These are phyloP conservation scores for Aplysina aerophoba DNA, from an alignment of 37 sponge, comb jelly and placozoan genomes.

Conservation along the genomic window DNA sequence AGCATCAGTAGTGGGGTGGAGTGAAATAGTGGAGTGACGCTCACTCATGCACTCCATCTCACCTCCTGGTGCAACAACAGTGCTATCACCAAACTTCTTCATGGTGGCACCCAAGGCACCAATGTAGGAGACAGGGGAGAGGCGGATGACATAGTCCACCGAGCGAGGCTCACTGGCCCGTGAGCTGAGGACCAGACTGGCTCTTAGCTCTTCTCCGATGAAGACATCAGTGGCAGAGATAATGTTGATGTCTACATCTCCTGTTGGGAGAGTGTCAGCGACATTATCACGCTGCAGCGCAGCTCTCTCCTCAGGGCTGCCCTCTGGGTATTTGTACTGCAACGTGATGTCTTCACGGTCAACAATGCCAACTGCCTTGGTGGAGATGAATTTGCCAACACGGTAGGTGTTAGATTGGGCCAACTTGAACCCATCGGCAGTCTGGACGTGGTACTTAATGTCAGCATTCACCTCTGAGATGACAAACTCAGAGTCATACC, in stretches of 20 bases:
- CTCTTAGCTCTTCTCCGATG: background rate
- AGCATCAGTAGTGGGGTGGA: too few species aligned
- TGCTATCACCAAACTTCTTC: background rate
- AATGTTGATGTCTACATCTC: constrained; percentile 33
- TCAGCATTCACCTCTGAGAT: constrained; percentile 82
- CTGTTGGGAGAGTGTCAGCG: constrained; percentile 15
- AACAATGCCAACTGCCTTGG: constrained; percentile 53
- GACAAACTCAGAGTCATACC: constrained; percentile 79
- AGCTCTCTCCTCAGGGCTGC: constrained; percentile 47
- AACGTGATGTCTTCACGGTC: constrained; percentile 52
- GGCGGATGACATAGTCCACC: background rate
- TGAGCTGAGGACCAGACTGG: background rate
- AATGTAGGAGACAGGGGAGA: constrained; percentile 27
- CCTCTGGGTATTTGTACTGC: constrained; percentile 62
- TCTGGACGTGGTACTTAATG: constrained; percentile 46
- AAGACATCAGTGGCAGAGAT: constrained; percentile 4
- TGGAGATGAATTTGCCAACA: constrained; percentile 63
- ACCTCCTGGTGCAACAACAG: constrained; percentile 14
- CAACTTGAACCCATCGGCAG: background rate
- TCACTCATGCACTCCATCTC: background rate
- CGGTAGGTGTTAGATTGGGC: background rate
- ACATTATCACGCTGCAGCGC: background rate
- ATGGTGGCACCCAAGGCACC: constrained; percentile 6
- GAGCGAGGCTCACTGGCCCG: background rate
- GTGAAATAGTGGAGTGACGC: too few species aligned